A percentile compares a stretch with the other conserved stretches of the same genome.
Evolutionary conservation across 2,888 invertebrate genomes (phyloP).

Genomic region (Entomobrya multifasciata): DNA sequence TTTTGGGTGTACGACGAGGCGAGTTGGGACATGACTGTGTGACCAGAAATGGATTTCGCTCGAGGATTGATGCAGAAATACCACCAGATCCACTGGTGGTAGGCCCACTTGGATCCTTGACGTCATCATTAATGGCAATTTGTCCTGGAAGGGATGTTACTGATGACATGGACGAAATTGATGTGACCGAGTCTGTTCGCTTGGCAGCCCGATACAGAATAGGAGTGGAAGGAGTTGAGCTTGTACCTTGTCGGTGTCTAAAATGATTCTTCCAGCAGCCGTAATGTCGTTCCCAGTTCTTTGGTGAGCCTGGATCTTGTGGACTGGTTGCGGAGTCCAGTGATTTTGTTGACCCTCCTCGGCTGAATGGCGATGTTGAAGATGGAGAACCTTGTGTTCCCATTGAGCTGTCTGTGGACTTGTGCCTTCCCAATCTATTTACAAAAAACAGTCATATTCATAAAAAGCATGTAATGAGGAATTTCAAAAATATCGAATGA

Average conservation of each 20-base stretch:
- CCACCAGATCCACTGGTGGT: background rate
- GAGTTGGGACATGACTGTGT: slow-evolving; percentile 79
- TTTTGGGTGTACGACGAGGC: slow-evolving; percentile 64
- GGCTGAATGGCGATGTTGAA: slow-evolving; percentile 42
- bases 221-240: slow-evolving; percentile 78
- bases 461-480: no score
- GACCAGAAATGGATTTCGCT: slow-evolving; percentile 68
- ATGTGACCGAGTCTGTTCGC: slow-evolving; percentile 78
- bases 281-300: slow-evolving; percentile 78
- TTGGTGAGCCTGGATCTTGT: slow-evolving; percentile 61
- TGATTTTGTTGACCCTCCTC: slow-evolving; percentile 69
- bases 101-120: slow-evolving; percentile 34
- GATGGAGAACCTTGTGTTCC: slow-evolving; percentile 23
- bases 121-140: slow-evolving; percentile 45
- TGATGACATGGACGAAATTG: slow-evolving; percentile 77
- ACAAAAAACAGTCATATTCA: no score
- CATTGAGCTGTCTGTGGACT: slow-evolving; percentile 70
- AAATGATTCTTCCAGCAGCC: slow-evolving; percentile 79
- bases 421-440: slow-evolving; percentile 72
- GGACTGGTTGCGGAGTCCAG: slow-evolving; percentile 56
- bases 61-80: slow-evolving; percentile 34
- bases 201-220: slow-evolving; percentile 76
- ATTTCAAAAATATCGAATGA: no score
- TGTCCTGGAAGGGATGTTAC: slow-evolving; percentile 77
- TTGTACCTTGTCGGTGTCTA: slow-evolving; percentile 71